Conservation (phyloP, 2,888 invertebrate species). For the Pterobdella sp. region DNA sequence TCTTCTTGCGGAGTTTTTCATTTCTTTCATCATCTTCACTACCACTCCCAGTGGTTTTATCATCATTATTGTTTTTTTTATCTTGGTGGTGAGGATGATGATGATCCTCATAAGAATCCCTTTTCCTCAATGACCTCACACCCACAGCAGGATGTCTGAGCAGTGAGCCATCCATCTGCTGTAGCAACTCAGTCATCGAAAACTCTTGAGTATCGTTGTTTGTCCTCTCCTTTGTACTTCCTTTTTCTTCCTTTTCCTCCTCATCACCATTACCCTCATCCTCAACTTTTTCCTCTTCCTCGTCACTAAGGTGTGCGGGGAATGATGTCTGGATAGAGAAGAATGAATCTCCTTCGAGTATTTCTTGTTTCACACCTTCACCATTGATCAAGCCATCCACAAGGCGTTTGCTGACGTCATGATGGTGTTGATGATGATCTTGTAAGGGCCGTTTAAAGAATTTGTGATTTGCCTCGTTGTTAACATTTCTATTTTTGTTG, state of each 20-base stretch:
- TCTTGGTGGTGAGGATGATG: constrained; percentile 5
- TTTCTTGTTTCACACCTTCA: constrained; percentile 3
- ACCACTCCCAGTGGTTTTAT: background rate
- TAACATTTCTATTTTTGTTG: background rate
- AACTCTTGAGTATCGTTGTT: background rate
- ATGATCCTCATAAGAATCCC: constrained; percentile 12
- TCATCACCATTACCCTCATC: background rate
- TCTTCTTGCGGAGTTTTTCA: background rate
- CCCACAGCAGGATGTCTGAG: constrained; percentile 15
- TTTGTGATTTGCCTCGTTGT: background rate
- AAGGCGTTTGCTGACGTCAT: background rate
- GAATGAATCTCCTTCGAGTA: constrained; percentile 15
- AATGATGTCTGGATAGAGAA: constrained; percentile 16
- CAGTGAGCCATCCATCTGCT: constrained; percentile 25
- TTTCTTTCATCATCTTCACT: constrained; percentile 23
- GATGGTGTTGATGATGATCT: background rate
- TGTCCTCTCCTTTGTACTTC: background rate
- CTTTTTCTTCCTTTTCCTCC: background rate
- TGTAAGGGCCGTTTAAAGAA: background rate
- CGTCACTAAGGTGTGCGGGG: background rate
- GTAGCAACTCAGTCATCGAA: constrained; percentile 10
- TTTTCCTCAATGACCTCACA: constrained; percentile 19
- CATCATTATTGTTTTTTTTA: background rate
- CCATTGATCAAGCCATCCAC: background rate
- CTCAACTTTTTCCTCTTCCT: constrained; percentile 5